Evolutionary conservation across 1,140 invertebrate genomes (phyloP).

Genomic region (Matsumurasca onukii): DNA sequence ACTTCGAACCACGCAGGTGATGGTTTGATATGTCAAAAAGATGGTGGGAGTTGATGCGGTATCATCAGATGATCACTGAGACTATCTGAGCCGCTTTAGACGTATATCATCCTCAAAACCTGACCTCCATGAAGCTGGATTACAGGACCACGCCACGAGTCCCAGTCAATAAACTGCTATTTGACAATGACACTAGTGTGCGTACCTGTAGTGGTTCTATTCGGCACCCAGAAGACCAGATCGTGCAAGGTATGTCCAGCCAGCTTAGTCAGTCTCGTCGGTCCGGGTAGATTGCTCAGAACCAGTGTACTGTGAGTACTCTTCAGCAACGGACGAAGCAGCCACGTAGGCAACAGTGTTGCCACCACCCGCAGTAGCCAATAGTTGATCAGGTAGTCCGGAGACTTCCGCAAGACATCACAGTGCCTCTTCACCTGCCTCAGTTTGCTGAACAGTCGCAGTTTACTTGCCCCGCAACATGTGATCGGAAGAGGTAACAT

Average conservation of each 20-base stretch:
- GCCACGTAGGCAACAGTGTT: constrained; percentile 46
- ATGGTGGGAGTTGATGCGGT: too few species aligned
- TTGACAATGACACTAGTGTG: too few species aligned
- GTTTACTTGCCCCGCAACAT: not conserved
- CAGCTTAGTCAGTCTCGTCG: constrained; percentile 44
- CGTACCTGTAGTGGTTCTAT: constrained; percentile 50
- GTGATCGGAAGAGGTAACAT: constrained; percentile 44
- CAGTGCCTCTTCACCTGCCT: constrained; percentile 39
- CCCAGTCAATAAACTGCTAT: too few species aligned
- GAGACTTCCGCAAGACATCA: constrained; percentile 38
- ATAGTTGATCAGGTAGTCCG: constrained; percentile 48
- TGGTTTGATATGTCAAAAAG: too few species aligned
- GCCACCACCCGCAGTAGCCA: constrained; percentile 48
- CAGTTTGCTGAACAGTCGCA: constrained; percentile 34
- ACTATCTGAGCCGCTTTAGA: too few species aligned
- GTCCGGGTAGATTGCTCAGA: constrained; percentile 51
- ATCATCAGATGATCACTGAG: too few species aligned
- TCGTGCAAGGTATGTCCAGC: constrained; percentile 46
- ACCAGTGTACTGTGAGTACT: constrained; percentile 50
- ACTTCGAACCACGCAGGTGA: too few species aligned
- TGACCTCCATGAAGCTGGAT: too few species aligned
- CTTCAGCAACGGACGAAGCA: constrained; percentile 45
- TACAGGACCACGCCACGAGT: too few species aligned
- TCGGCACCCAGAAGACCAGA: constrained; percentile 51
- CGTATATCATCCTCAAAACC: too few species aligned